Conservation (phyloP, 2,888 invertebrate species). For the Acronicta leporina region DNA sequence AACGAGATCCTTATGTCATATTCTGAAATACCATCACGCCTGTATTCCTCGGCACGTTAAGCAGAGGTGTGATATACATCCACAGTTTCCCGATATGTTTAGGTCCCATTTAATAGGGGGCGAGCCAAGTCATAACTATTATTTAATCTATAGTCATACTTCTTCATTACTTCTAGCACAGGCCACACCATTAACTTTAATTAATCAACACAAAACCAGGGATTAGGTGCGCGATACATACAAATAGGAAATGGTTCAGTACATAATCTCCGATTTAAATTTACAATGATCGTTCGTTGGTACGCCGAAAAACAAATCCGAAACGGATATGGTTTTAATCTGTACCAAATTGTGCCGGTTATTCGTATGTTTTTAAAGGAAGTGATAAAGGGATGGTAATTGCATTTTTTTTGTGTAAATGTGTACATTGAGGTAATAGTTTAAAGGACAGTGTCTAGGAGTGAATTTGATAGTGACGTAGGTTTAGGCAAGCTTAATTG, state of each 20-base stretch:
- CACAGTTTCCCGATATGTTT: too few species aligned
- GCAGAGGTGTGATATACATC: too few species aligned
- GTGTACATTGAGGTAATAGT: too few species aligned
- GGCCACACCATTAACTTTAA: conserved; percentile 52
- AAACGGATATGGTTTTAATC: conserved; percentile 37
- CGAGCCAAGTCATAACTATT: background rate
- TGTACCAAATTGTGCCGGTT: conserved; percentile 27
- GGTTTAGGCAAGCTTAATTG: too few species aligned
- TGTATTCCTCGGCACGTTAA: too few species aligned
- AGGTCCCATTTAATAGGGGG: too few species aligned
- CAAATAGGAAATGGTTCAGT: conserved; percentile 49
- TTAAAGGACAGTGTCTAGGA: too few species aligned
- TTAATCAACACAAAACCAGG: conserved; percentile 51
- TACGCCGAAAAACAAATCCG: conserved; percentile 40
- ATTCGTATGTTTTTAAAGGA: background rate
- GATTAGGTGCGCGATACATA: conserved; percentile 41
- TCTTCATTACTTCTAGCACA: conserved; percentile 21
- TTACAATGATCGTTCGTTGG: conserved; percentile 47
- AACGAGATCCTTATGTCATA: too few species aligned
- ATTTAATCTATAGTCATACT: conserved; percentile 1
- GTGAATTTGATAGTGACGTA: too few species aligned
- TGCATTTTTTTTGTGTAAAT: too few species aligned
- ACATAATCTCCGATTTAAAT: conserved; percentile 57
- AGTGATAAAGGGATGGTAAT: too few species aligned
- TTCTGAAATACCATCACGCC: too few species aligned